Evolutionary conservation across 2,797 vertebrate species (phyloP).

Genomic region (Diglossa cyanea): DNA sequence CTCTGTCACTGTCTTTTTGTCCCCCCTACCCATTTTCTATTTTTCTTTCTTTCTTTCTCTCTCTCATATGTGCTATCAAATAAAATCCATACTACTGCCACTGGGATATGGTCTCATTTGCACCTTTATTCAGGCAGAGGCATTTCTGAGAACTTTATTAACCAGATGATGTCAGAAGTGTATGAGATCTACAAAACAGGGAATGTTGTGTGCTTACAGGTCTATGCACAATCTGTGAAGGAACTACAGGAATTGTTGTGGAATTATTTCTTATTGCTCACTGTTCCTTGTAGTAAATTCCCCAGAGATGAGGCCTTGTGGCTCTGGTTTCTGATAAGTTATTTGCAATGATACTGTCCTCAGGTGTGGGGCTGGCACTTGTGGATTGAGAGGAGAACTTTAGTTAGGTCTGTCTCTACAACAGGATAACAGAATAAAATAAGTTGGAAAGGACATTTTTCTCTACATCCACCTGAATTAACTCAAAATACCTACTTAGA

Average conservation of each 20-base stretch:
- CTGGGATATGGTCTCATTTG: neutral
- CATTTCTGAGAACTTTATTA: neutral
- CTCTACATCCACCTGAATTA: neutral
- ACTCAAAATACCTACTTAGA: neutral
- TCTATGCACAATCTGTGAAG: neutral
- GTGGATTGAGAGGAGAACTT: neutral
- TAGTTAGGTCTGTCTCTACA: neutral
- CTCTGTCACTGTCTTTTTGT: too few relatives aligned
- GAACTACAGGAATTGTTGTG: neutral
- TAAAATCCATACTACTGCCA: too few relatives aligned
- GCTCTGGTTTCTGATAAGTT: neutral
- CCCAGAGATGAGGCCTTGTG: neutral
- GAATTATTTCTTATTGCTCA: neutral
- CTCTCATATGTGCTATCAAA: too few relatives aligned
- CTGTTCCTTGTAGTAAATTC: neutral
- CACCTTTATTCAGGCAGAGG: neutral
- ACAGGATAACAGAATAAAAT: neutral
- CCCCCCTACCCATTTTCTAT: neutral
- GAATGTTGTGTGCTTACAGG: neutral
- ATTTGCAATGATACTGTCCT: neutral
- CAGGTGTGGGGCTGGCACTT: neutral
- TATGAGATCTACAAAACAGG: neutral
- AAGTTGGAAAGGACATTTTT: neutral
- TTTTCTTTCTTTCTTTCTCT: too few relatives aligned
- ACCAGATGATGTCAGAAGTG: neutral